phyloP scores from a whole-genome alignment of 92 coral and sea anemone species.

The Diadumene lineata region DNA sequence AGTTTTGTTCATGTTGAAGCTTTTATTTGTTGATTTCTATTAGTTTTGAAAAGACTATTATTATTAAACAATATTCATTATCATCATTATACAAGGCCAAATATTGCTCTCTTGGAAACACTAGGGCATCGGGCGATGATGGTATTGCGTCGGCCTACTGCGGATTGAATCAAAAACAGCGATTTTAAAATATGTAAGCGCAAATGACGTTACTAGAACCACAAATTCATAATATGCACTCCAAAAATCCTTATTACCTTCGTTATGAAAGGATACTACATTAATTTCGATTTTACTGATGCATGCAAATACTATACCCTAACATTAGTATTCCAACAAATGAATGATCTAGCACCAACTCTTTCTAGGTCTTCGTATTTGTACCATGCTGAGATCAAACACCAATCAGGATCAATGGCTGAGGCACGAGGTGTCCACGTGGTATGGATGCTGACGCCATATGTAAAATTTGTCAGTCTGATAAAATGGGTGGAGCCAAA shows the following conservation, averaged over 20 bases:
- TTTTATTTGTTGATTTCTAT: not conserved
- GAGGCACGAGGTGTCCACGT: conserved; percentile 80
- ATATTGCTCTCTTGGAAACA: too few species aligned
- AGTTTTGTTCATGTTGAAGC: not conserved
- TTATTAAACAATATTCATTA: too few species aligned
- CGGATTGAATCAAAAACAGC: too few species aligned
- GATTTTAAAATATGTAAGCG: not conserved
- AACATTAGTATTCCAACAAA: not conserved
- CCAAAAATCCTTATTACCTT: too few species aligned
- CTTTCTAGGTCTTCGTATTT: conserved; percentile 42
- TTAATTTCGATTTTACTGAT: too few species aligned
- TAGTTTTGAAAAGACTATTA: too few species aligned
- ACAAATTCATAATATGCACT: too few species aligned
- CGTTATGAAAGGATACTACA: too few species aligned
- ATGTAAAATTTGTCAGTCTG: conserved; percentile 50
- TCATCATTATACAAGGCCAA: too few species aligned
- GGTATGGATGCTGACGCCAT: conserved; percentile 84
- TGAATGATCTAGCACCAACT: not conserved
- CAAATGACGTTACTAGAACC: not conserved
- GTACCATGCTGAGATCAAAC: conserved; percentile 54
- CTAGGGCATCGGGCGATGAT: too few species aligned
- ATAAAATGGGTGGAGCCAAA: conserved; percentile 27
- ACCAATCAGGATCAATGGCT: conserved; percentile 55
- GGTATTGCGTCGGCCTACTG: too few species aligned
- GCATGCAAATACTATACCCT: too few species aligned